phyloP scores from a whole-genome alignment of 2,113 vertebrate genomes.

The Chaetops frenatus region DNA sequence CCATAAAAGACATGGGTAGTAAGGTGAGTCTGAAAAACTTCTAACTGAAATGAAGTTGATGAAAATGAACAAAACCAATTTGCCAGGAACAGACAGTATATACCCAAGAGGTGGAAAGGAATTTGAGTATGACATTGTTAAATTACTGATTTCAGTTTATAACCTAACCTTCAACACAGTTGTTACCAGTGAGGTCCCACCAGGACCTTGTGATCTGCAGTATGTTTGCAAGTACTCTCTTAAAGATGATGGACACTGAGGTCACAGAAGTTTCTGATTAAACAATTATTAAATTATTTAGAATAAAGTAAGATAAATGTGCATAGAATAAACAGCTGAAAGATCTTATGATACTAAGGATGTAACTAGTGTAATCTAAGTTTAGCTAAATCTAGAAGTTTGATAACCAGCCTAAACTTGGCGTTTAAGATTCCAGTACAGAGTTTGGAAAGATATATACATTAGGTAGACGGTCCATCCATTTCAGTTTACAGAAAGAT shows the following conservation, averaged over 20 bases:
- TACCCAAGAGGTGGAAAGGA: background rate
- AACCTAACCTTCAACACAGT: background rate
- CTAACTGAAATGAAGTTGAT: background rate
- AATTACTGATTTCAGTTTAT: background rate
- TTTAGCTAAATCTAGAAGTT: background rate
- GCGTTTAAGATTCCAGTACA: background rate
- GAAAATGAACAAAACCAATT: background rate
- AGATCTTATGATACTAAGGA: background rate
- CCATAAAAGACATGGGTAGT: background rate
- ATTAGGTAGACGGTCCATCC: background rate
- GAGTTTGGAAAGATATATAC: background rate
- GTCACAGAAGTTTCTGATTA: background rate
- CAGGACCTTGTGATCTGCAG: background rate
- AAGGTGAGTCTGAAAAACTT: background rate
- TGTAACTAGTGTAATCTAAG: background rate
- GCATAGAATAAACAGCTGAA: background rate
- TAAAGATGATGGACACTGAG: background rate
- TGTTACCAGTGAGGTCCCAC: accelerated
- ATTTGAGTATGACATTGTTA: background rate
- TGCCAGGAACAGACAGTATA: background rate
- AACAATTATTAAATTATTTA: background rate
- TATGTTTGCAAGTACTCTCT: background rate
- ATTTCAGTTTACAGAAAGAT: background rate
- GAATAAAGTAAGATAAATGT: background rate
- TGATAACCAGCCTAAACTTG: background rate